phyloP scores from a whole-genome alignment of 2,113 vertebrate species.

The Gobio gobio region DNA sequence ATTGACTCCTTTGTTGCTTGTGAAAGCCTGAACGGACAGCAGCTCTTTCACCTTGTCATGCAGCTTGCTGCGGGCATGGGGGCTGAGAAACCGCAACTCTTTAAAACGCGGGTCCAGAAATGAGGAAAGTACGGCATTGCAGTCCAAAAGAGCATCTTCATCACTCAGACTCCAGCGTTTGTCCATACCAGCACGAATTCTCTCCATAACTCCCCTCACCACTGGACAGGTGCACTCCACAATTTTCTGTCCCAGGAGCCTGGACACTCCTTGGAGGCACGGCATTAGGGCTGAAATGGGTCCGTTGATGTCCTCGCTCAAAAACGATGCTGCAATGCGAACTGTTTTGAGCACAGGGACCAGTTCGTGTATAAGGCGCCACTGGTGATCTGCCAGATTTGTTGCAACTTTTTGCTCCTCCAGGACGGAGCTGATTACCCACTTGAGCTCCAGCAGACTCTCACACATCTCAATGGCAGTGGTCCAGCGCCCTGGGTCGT shows the following conservation, averaged over 20 bases:
- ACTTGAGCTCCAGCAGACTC: slow-evolving; percentile 71
- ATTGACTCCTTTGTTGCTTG: slow-evolving; percentile 21
- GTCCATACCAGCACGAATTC: slow-evolving; percentile 62
- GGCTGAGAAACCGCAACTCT: slow-evolving; percentile 72
- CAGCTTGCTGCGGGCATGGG: slow-evolving; percentile 63
- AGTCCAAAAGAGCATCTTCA: slow-evolving; percentile 63
- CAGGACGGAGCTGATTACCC: slow-evolving; percentile 71
- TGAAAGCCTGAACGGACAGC: slow-evolving; percentile 61
- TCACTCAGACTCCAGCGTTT: slow-evolving; percentile 65
- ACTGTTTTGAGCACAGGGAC: slow-evolving; percentile 67
- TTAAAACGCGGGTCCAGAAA: slow-evolving; percentile 78
- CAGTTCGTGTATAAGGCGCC: slow-evolving; percentile 74
- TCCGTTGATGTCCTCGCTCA: slow-evolving; percentile 70
- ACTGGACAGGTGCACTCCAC: slow-evolving; percentile 58
- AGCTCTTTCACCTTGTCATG: slow-evolving; percentile 65
- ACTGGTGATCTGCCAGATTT: slow-evolving; percentile 72
- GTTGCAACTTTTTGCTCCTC: slow-evolving; percentile 66
- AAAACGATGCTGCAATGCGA: slow-evolving; percentile 66
- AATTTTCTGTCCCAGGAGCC: slow-evolving; percentile 63
- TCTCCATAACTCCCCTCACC: slow-evolving; percentile 60
- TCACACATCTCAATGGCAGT: slow-evolving; percentile 73
- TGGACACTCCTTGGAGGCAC: slow-evolving; percentile 66
- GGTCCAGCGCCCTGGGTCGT: slow-evolving; percentile 65
- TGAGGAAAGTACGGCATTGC: slow-evolving; percentile 62
- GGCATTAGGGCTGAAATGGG: slow-evolving; percentile 72